These are phyloP conservation scores for Cyphomyrus plagiostoma DNA, from an alignment of 2,113 vertebrate genomes.

Conservation along the genomic window DNA sequence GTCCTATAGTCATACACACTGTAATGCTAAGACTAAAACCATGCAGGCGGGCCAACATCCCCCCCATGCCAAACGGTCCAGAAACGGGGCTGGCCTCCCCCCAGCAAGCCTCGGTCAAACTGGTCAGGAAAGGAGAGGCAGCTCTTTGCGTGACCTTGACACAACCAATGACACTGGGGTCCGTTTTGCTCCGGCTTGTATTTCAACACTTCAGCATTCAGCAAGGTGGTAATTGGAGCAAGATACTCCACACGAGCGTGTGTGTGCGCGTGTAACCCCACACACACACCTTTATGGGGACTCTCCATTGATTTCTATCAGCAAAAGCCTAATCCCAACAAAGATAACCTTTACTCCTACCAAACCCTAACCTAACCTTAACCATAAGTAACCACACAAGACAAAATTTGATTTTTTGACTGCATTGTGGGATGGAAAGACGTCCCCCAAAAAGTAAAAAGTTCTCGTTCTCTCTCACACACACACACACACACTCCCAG, in stretches of 20 bases:
- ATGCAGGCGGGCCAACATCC: neutral
- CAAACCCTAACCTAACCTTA: neutral
- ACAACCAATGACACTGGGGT: slow-evolving; percentile 35
- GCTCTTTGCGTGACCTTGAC: slow-evolving; percentile 41
- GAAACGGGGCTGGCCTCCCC: neutral
- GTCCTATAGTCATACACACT: neutral
- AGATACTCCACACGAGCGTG: neutral
- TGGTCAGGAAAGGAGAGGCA: neutral
- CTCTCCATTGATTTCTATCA: too few relatives aligned
- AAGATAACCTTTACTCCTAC: neutral
- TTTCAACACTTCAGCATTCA: slow-evolving; percentile 38
- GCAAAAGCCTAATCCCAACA: neutral
- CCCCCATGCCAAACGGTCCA: neutral
- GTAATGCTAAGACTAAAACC: neutral
- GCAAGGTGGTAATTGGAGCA: slow-evolving; percentile 17
- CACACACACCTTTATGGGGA: too few relatives aligned
- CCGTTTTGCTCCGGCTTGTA: slow-evolving; percentile 27
- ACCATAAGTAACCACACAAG: neutral
- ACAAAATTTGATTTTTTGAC: too few relatives aligned
- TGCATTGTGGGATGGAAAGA: too few relatives aligned
- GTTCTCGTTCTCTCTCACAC: neutral
- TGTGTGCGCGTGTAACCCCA: too few relatives aligned
- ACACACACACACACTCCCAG: neutral
- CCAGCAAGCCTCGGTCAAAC: neutral
- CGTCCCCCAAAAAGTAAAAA: too few relatives aligned